Percentiles rank a stretch among this genome's conserved stretches.
These are phyloP conservation scores for Flabesymbios commensalis DNA, from an alignment of 2,888 invertebrate genomes.

Conservation along the genomic window DNA sequence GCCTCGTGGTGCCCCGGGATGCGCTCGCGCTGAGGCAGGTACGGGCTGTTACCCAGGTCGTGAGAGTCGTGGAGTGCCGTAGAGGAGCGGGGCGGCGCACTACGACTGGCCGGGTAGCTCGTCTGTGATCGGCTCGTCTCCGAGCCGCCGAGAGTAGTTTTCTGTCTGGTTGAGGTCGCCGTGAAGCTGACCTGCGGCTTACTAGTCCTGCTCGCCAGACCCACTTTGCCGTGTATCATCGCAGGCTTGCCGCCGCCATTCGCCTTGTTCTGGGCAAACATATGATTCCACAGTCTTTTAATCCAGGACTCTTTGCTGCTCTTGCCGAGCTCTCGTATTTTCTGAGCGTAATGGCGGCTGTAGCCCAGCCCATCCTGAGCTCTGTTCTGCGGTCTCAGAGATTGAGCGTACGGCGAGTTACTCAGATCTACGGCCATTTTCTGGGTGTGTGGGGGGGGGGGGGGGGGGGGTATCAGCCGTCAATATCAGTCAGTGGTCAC, in stretches of 20 bases:
- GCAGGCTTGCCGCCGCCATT: background rate
- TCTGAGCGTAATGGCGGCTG: conserved; percentile 33
- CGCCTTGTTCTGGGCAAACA: conserved; percentile 12
- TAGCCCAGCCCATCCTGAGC: conserved; percentile 23
- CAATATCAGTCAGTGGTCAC: too few relatives aligned
- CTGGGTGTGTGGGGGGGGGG: too few relatives aligned
- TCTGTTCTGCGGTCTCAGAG: background rate
- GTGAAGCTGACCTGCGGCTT: too few relatives aligned
- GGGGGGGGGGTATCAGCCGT: too few relatives aligned
- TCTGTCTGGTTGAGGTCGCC: background rate
- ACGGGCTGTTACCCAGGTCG: conserved; percentile 22
- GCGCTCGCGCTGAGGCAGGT: conserved; percentile 13
- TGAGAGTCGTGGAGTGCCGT: background rate
- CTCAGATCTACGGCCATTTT: background rate
- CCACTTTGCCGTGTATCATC: background rate
- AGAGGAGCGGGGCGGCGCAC: background rate
- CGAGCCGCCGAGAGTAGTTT: too few relatives aligned
- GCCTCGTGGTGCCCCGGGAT: background rate
- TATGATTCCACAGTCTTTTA: conserved; percentile 29
- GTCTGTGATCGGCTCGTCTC: background rate
- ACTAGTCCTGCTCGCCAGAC: background rate
- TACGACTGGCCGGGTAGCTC: background rate
- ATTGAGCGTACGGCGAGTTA: background rate
- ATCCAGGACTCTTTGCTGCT: conserved; percentile 35
- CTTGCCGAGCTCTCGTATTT: conserved; percentile 31